A percentile compares a stretch with the other conserved stretches of the same genome.
Evolutionary conservation across 2,113 vertebrate genomes (phyloP).

Genomic region (Mus spicilegus): DNA sequence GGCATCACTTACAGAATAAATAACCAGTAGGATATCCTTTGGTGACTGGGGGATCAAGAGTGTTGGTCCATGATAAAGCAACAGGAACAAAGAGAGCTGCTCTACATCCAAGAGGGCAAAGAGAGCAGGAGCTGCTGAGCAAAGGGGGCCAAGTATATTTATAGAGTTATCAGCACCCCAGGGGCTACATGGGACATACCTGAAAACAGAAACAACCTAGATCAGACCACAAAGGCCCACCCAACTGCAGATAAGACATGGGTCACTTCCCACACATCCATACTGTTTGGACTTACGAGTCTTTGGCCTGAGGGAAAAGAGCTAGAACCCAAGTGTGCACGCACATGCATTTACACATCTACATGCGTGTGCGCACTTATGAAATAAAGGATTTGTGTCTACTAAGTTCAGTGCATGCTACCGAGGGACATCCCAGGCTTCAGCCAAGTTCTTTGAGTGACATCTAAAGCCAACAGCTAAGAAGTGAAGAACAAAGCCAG

Average conservation of each 20-base stretch:
- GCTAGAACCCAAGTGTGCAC: background rate
- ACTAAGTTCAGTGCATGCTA: background rate
- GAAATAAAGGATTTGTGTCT: background rate
- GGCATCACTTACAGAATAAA: background rate
- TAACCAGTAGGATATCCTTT: background rate
- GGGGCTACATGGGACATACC: background rate
- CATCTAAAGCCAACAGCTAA: background rate
- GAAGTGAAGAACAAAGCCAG: background rate
- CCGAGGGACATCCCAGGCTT: background rate
- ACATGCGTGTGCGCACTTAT: background rate
- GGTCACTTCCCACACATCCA: background rate
- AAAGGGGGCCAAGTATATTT: background rate
- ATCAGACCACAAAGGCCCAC: background rate
- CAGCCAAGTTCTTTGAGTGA: background rate
- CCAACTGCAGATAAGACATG: background rate
- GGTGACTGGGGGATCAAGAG: background rate
- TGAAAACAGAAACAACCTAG: background rate
- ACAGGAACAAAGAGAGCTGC: background rate
- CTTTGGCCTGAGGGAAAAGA: background rate
- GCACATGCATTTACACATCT: too few relatives aligned
- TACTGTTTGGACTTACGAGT: background rate
- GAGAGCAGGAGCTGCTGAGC: background rate
- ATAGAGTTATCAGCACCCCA: background rate
- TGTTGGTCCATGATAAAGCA: background rate
- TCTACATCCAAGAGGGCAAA: background rate